Percentiles rank a stretch among this genome's conserved stretches.
Conservation (phyloP, 2,888 invertebrate genomes). For the Altica lythri region DNA sequence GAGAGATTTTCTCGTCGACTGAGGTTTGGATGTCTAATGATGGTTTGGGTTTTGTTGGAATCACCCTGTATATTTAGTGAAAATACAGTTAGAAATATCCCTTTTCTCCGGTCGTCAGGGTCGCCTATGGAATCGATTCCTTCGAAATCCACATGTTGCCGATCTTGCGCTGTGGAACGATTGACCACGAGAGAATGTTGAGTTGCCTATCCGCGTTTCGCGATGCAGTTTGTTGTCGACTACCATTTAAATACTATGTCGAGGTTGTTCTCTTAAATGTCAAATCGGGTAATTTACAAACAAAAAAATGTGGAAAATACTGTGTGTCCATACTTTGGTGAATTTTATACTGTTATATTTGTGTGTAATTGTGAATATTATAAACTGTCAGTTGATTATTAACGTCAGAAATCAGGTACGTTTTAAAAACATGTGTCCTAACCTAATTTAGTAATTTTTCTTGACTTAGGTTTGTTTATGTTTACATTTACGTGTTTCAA, state of each 20-base stretch:
- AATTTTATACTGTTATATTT: conserved; percentile 35
- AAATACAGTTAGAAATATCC: not conserved
- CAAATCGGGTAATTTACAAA: conserved; percentile 29
- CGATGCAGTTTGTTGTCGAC: too few relatives aligned
- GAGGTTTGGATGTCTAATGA: too few relatives aligned
- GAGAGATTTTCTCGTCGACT: too few relatives aligned
- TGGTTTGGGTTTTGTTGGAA: too few relatives aligned
- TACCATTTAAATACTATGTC: too few relatives aligned
- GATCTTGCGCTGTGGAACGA: conserved; percentile 32
- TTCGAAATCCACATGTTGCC: conserved; percentile 33
- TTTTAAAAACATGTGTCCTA: conserved; percentile 40
- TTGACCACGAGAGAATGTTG: conserved; percentile 34
- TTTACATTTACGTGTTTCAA: too few relatives aligned
- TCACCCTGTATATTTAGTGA: too few relatives aligned
- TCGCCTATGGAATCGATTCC: conserved; percentile 38
- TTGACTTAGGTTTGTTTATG: conserved; percentile 30
- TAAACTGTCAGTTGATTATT: conserved; percentile 51
- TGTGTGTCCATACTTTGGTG: conserved; percentile 25
- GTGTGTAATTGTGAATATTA: conserved; percentile 42
- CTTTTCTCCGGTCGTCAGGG: not conserved
- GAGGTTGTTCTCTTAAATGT: conserved; percentile 39
- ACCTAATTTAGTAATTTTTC: conserved; percentile 39
- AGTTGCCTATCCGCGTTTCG: conserved; percentile 45
- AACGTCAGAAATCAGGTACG: conserved; percentile 56
- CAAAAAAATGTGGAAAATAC: conserved; percentile 37